A percentile compares a stretch with the other conserved stretches of the same genome.
Evolutionary conservation across 2,888 invertebrate genomes (phyloP).

Genomic region (Gastracanthus pulcherrimus): DNA sequence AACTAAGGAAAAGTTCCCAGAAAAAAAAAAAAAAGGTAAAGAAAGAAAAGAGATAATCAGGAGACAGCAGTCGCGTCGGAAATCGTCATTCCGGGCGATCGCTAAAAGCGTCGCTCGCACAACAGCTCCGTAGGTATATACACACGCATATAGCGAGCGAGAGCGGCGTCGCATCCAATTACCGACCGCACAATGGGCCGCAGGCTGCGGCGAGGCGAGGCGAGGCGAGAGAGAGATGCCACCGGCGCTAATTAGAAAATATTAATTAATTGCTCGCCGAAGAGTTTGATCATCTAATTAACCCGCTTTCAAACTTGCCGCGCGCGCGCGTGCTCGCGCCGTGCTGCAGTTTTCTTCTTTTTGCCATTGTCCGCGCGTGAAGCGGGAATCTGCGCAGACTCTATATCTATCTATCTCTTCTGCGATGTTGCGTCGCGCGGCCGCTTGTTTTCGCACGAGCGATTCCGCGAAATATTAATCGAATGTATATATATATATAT

Average conservation of each 20-base stretch:
- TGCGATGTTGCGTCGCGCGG: neutral
- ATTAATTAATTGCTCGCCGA: conserved; percentile 70
- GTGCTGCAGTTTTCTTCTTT: neutral
- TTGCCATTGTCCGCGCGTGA: neutral
- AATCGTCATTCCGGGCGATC: neutral
- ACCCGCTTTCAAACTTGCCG: conserved; percentile 58
- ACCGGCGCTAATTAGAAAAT: conserved; percentile 68
- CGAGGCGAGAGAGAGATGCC: too few species aligned
- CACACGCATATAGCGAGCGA: too few species aligned
- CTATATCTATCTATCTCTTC: too few species aligned
- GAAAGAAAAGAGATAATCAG: conserved; percentile 25
- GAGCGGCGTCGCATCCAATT: conserved; percentile 64
- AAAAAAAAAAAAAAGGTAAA: too few species aligned
- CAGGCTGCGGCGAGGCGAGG: too few species aligned
- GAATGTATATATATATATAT: too few species aligned
- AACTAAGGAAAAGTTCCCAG: too few species aligned
- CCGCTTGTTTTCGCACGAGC: neutral
- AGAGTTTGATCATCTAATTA: conserved; percentile 69
- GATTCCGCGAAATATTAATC: conserved; percentile 16
- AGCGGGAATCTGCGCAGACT: too few species aligned
- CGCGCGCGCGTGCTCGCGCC: neutral
- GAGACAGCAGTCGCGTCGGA: neutral
- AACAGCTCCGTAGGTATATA: too few species aligned
- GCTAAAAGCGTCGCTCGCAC: neutral
- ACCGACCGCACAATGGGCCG: conserved; percentile 61